These are phyloP conservation scores for Tetramorium parvispinum DNA, from an alignment of 1,140 invertebrate genomes.

Conservation along the genomic window DNA sequence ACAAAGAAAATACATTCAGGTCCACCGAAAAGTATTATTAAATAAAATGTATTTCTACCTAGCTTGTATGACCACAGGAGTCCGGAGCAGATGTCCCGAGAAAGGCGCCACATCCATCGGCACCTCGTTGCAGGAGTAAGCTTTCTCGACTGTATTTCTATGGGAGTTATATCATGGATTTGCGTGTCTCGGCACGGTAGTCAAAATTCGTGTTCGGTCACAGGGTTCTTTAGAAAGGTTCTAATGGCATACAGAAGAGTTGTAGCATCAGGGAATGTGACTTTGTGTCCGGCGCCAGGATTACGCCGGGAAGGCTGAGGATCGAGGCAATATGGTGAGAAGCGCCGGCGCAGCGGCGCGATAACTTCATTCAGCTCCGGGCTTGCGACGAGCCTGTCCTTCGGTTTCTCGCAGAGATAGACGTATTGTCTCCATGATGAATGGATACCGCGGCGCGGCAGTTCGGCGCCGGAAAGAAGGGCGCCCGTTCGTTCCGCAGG, in stretches of 20 bases:
- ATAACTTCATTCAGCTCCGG: constrained; percentile 61
- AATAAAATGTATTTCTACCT: not conserved
- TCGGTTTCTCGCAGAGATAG: constrained; percentile 51
- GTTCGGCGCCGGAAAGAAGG: constrained; percentile 14
- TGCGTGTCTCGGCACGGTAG: not conserved
- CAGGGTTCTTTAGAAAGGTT: no score
- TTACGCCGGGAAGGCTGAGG: constrained; percentile 9
- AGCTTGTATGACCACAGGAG: not conserved
- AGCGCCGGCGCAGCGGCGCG: not conserved
- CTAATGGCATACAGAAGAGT: not conserved
- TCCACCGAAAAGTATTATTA: not conserved
- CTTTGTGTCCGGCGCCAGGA: constrained; percentile 26
- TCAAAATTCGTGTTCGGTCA: no score
- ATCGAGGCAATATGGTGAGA: not conserved
- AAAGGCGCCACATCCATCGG: constrained; percentile 40
- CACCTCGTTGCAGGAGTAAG: not conserved
- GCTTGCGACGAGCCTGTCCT: no score
- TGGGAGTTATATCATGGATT: not conserved
- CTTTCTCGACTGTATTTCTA: not conserved
- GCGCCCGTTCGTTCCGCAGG: constrained; percentile 7
- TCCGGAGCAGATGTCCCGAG: constrained; percentile 31
- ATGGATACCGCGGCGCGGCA: constrained; percentile 61
- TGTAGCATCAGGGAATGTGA: constrained; percentile 31
- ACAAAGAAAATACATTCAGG: not conserved
- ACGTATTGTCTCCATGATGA: constrained; percentile 68